These are phyloP conservation scores for Phataginus tricuspis DNA, from an alignment of 2,797 vertebrate genomes.

Conservation along the genomic window DNA sequence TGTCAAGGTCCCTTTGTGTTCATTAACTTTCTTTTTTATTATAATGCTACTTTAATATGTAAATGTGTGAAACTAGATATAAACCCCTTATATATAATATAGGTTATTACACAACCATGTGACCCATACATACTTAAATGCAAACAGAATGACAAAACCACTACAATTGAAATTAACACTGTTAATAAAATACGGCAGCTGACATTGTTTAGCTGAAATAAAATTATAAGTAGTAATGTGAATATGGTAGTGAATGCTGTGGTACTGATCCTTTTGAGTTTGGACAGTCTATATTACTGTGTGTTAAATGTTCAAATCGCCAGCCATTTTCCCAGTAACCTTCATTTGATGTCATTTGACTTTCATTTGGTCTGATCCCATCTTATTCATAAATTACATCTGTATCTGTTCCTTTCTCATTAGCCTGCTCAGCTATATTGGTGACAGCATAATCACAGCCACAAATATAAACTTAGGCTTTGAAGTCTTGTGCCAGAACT, in stretches of 20 bases:
- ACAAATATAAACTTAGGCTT: constrained; percentile 14
- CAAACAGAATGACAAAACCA: not conserved
- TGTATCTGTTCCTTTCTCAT: constrained; percentile 4
- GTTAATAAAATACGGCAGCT: not conserved
- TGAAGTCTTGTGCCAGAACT: constrained; percentile 26
- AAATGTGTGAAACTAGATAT: not conserved
- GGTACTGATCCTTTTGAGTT: not conserved
- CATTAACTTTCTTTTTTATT: constrained; percentile 35
- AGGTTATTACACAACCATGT: not conserved
- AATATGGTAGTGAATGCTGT: not conserved
- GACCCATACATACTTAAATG: not conserved
- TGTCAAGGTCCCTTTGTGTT: not conserved
- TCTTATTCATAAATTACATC: not conserved
- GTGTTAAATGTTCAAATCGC: not conserved
- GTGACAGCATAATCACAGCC: not conserved
- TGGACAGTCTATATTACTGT: not conserved
- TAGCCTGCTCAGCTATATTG: not conserved
- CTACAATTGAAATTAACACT: not conserved
- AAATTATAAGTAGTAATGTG: not conserved
- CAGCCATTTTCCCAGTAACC: not conserved
- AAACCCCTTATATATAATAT: not conserved
- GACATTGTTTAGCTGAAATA: not conserved
- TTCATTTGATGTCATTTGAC: constrained; percentile 1
- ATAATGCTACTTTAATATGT: constrained; percentile 16
- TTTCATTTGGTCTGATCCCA: not conserved